These are phyloP conservation scores for Salmo trutta DNA, from an alignment of 2,797 vertebrate genomes.

Conservation along the genomic window DNA sequence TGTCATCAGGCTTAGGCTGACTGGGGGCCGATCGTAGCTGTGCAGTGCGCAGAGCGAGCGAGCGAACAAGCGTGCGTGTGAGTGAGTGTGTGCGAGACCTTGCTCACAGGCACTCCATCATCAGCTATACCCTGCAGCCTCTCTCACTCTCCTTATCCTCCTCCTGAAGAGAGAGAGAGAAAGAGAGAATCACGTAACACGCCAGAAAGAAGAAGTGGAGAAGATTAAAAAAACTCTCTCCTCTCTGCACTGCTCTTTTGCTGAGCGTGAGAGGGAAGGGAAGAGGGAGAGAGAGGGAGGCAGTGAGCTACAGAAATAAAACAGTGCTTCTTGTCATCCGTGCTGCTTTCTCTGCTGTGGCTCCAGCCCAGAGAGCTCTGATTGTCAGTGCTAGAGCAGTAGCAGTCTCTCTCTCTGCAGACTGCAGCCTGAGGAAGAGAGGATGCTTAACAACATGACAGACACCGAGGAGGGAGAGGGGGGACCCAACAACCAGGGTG, in stretches of 20 bases:
- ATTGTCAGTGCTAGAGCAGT: constrained; percentile 30
- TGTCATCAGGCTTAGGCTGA: constrained; percentile 78
- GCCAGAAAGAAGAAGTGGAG: constrained; percentile 43
- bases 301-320: constrained; percentile 28
- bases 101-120: constrained; percentile 73
- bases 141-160: constrained; percentile 80
- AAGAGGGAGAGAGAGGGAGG: constrained; percentile 25
- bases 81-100: constrained; percentile 68
- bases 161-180: constrained; percentile 55
- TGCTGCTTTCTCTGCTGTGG: constrained; percentile 8
- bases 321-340: constrained; percentile 16
- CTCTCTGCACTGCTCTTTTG: constrained; percentile 30
- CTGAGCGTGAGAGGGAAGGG: constrained; percentile 34
- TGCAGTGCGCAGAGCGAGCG: constrained; percentile 35
- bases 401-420: constrained; percentile 28
- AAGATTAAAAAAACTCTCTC: constrained; percentile 39
- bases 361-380: constrained; percentile 22
- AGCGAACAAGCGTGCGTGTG: constrained; percentile 54
- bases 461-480: constrained; percentile 92
- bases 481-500: constrained; percentile 89
- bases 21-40: constrained; percentile 57
- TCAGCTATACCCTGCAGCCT: constrained; percentile 62
- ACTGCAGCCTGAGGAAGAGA: constrained; percentile 56
- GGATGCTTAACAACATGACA: constrained; percentile 93
- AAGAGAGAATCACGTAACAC: constrained; percentile 19